Evolutionary conservation across 2,113 vertebrate species (phyloP).

Genomic region (Anguilla japonica): DNA sequence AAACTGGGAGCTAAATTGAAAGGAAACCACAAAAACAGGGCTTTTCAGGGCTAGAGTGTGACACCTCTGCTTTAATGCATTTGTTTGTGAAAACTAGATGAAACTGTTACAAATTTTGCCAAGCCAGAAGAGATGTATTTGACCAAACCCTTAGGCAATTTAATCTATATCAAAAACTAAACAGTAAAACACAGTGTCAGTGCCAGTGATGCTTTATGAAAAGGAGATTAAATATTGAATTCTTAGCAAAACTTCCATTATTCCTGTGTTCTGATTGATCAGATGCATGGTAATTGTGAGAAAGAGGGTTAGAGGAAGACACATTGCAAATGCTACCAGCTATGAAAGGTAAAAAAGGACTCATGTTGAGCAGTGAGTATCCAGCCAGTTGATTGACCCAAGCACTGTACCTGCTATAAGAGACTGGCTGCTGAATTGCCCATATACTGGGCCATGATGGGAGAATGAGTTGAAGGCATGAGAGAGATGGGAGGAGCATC

Average conservation of each 20-base stretch:
- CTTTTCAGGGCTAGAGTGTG: no score
- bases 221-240: neutral
- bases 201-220: no score
- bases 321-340: neutral
- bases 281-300: neutral
- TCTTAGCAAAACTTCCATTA: neutral
- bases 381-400: neutral
- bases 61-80: no score
- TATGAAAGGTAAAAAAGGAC: neutral
- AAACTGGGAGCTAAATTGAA: no score
- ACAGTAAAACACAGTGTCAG: no score
- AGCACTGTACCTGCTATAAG: slow-evolving; percentile 79
- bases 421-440: slow-evolving; percentile 82
- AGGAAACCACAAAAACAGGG: no score
- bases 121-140: no score
- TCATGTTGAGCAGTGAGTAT: neutral
- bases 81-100: no score
- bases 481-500: slow-evolving; percentile 67
- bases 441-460: slow-evolving; percentile 81
- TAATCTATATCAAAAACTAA: no score
- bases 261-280: neutral
- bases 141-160: no score
- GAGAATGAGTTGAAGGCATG: slow-evolving; percentile 83
- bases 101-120: no score
- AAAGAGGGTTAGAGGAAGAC: neutral